phyloP scores from a whole-genome alignment of 1,140 invertebrate species.

The Neodiprion virginianus region DNA sequence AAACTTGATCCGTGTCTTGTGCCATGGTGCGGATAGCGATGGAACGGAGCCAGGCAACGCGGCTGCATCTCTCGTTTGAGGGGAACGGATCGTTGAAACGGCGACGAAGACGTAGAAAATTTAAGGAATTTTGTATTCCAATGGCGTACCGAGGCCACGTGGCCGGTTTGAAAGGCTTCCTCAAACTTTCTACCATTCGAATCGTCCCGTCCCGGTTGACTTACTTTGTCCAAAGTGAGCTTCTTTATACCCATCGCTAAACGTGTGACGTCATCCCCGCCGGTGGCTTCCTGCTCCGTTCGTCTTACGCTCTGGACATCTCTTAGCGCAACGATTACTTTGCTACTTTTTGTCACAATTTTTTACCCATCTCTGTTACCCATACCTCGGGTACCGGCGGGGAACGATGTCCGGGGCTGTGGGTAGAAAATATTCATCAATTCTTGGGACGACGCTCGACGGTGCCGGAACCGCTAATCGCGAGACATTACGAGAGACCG shows the following conservation, averaged over 20 bases:
- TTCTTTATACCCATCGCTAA: constrained; percentile 1
- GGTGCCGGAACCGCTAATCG: neutral
- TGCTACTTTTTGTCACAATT: neutral
- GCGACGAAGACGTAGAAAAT: too few relatives aligned
- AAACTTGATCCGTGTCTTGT: constrained; percentile 18
- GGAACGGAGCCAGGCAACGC: neutral
- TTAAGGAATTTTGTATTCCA: too few relatives aligned
- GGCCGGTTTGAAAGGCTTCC: too few relatives aligned
- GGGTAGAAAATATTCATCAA: neutral
- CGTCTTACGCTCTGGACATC: constrained; percentile 4
- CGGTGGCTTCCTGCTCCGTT: constrained; percentile 3
- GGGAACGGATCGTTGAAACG: too few relatives aligned
- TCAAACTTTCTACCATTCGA: too few relatives aligned
- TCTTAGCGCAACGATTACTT: constrained; percentile 7
- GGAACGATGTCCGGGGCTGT: neutral
- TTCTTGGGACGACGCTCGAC: neutral
- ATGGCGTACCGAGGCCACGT: too few relatives aligned
- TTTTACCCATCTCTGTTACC: neutral
- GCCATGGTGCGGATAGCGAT: neutral
- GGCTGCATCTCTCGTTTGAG: too few relatives aligned
- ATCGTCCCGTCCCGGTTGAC: neutral
- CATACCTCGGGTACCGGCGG: neutral
- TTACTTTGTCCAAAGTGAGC: neutral
- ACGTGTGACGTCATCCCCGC: neutral
- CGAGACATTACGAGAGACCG: too few relatives aligned